Evolutionary conservation across 2,797 vertebrate genomes (phyloP).

Genomic region (Centropyge bicolor): DNA sequence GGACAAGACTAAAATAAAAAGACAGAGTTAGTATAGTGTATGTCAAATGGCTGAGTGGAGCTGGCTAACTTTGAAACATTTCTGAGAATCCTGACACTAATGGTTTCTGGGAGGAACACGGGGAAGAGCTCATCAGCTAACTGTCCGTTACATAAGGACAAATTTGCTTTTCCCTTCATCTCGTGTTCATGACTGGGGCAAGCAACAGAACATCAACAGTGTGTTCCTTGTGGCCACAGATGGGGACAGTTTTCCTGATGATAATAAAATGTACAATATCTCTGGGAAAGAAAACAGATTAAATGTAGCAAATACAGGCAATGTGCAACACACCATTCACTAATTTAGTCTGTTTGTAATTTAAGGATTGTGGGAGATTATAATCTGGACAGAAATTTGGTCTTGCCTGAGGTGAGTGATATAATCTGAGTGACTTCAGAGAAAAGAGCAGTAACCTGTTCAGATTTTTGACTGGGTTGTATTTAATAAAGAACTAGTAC

Average conservation of each 20-base stretch:
- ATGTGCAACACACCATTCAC: neutral
- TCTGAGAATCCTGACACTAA: constrained; percentile 47
- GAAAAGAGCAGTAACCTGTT: neutral
- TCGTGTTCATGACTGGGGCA: constrained; percentile 18
- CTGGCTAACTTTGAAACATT: constrained; percentile 30
- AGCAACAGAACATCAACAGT: constrained; percentile 31
- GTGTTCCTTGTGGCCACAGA: neutral
- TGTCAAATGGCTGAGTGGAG: constrained; percentile 30
- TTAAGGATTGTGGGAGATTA: neutral
- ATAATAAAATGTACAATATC: neutral
- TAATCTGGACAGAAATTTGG: constrained; percentile 7
- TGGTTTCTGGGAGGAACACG: constrained; percentile 43
- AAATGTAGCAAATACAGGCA: neutral
- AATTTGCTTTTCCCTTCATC: constrained; percentile 36
- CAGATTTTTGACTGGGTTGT: too few species aligned
- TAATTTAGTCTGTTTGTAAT: neutral
- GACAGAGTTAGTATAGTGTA: too few species aligned
- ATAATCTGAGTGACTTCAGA: neutral
- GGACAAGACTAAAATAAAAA: constrained; percentile 21
- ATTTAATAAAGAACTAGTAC: neutral
- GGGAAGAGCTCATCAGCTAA: constrained; percentile 49
- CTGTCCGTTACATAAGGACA: constrained; percentile 41
- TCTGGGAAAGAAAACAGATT: neutral
- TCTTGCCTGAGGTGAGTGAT: neutral
- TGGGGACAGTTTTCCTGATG: neutral